These are phyloP conservation scores for Picathartes gymnocephalus DNA, from an alignment of 2,113 vertebrate genomes.

Conservation along the genomic window DNA sequence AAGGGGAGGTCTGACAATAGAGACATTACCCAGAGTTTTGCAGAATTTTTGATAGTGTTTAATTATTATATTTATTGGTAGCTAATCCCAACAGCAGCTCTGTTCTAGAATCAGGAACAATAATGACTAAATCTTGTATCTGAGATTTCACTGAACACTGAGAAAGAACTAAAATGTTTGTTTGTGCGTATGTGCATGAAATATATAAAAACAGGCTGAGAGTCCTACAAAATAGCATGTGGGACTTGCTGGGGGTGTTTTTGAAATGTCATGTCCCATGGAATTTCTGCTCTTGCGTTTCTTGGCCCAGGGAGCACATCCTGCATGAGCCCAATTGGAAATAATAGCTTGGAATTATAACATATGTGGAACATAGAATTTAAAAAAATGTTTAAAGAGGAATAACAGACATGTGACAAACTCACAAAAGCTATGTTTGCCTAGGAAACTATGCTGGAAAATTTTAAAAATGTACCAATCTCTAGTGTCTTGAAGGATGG, in stretches of 20 bases:
- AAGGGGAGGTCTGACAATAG: not conserved
- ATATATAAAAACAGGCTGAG: not conserved
- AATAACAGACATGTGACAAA: not conserved
- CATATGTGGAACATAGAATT: not conserved
- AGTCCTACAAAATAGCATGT: not conserved
- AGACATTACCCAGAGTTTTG: not conserved
- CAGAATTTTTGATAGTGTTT: not conserved
- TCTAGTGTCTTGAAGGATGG: not conserved
- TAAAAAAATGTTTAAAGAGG: not conserved
- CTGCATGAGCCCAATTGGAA: not conserved
- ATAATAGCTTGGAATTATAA: not conserved
- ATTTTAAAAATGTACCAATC: not conserved
- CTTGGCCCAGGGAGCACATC: not conserved
- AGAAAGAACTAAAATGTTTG: not conserved
- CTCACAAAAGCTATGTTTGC: not conserved
- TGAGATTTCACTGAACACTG: not conserved
- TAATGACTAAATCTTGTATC: not conserved
- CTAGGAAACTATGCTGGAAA: not conserved
- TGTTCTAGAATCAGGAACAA: not conserved
- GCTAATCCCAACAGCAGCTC: not conserved
- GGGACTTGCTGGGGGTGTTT: not conserved
- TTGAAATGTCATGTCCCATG: not conserved
- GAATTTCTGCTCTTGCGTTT: not conserved
- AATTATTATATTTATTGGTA: not conserved
- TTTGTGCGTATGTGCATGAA: not conserved